Base-by-base conservation (phyloP, 35 echinoderm and acorn worm species). In the Ophiothrix spiculata region DNA sequence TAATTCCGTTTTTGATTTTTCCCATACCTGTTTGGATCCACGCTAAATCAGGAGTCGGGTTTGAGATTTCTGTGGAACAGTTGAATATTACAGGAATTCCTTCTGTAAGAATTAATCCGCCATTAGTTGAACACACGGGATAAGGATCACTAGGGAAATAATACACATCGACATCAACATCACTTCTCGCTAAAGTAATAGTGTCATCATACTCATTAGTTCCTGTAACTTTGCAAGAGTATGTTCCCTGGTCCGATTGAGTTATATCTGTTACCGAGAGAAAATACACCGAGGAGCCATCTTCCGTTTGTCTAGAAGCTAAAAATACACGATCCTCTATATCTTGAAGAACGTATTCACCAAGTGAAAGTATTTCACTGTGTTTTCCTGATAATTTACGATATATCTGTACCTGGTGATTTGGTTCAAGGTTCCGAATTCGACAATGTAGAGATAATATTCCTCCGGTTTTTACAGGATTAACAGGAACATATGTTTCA, bases 291-390 rank as follows among this genome's bases (percentile, higher is more conserved):
- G 60, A 15, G 2, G 60, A 69, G 3, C 60, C 60, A 69, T 69
- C 60, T 69, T 15, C 16, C 3, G 29, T 15, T n/a, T 69, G 60
- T 69, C 60, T 69, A 2, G 8, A 10, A 25, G 60, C 60, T 4
- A 69, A 28, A 69, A 69, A 69, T 28, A 69, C 60, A 69, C 60
- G 60, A 69, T 69, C 60, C 25, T 69, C 60, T 25, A 69, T 69
- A n/a, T 15, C 4, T 25, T 15, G 60, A 28, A 69, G 60, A 69
- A 69, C 60, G 25, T 69, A 15, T n/a, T 69, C 60, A 28, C 29
- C 29, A 15, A 69, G 16, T 15, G 60, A 69, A 25, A 69, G 29
- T 28, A 69, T 12, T n/a, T 69, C 10, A n/a, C 60, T 69, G 23
- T 69, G 60, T 15, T n/a, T 10, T 12, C 23, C 60, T 4, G 60